Evolutionary conservation across 2,113 vertebrate species (phyloP).

Genomic region (Nyctibius bracteatus): DNA sequence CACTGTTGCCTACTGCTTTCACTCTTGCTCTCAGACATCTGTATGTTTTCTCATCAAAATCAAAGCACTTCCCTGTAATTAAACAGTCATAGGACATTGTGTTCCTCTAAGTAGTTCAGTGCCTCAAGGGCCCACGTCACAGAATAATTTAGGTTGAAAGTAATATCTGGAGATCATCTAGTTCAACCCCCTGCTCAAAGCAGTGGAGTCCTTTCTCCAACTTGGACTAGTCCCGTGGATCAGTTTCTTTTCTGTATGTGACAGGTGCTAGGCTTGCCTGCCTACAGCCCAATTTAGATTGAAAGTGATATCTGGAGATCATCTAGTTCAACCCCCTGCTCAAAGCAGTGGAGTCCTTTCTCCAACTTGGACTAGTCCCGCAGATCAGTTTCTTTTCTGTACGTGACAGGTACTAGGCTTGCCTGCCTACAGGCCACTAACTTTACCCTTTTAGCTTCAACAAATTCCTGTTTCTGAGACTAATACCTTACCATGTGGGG

Average conservation of each 20-base stretch:
- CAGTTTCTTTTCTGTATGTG: neutral
- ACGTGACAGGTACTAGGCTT: neutral
- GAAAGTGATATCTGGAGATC: neutral
- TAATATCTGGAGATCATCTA: neutral
- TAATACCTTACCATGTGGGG: neutral
- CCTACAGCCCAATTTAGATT: neutral
- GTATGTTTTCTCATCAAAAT: neutral
- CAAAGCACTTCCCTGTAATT: neutral
- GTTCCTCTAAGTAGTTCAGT: neutral
- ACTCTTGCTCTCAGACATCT: neutral
- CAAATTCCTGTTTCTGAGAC: neutral
- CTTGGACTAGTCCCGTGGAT: neutral
- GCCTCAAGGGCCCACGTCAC: neutral
- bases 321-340: neutral
- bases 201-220: neutral
- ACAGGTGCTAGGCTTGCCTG: neutral
- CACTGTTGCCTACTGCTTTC: neutral
- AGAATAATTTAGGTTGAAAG: neutral
- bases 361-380: accelerated
- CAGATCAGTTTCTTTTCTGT: neutral
- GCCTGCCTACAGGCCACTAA: neutral
- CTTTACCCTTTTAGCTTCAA: neutral
- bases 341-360: neutral
- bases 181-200: neutral
- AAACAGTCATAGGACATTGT: neutral